A percentile compares a stretch with the other conserved stretches of the same genome.
These are phyloP conservation scores for Oryctolagus cuniculus DNA, from an alignment of 2,113 vertebrate genomes.

Conservation along the genomic window mOryCun1.1 NC_091438.1:90992001-90992500, in stretches of 20 bases:
- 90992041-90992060: not conserved
- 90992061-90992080: not conserved
- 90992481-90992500: too few relatives aligned
- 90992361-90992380: not conserved
- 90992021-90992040: not conserved
- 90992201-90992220: not conserved
- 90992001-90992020: not conserved
- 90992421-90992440: too few relatives aligned
- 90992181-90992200: not conserved
- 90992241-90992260: not conserved
- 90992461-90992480: too few relatives aligned
- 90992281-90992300: not conserved
- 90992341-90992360: not conserved
- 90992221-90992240: not conserved
- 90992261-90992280: not conserved
- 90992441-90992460: too few relatives aligned
- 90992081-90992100: not conserved
- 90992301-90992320: not conserved
- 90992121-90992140: not conserved
- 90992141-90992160: not conserved
- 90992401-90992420: not conserved
- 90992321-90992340: not conserved
- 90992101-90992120: not conserved
- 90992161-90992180: not conserved
- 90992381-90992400: not conserved